Evolutionary conservation across 1,140 invertebrate species (phyloP).

Genomic region (Pseudachorutes palmiensis): DNA sequence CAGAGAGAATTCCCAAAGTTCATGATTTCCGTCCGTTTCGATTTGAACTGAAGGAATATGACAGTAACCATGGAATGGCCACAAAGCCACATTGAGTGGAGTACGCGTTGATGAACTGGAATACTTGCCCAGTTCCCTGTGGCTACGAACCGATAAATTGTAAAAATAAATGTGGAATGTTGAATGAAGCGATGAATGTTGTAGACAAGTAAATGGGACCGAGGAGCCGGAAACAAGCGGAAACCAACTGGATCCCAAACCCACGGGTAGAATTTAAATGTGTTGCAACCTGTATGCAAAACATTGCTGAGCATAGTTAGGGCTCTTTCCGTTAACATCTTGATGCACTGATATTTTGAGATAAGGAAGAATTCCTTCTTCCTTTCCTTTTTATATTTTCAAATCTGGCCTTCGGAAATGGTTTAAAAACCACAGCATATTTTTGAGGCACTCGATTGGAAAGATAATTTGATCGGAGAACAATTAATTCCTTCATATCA

Average conservation of each 20-base stretch:
- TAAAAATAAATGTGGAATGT: not conserved
- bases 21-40: not conserved
- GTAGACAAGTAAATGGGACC: not conserved
- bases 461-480: too few species aligned
- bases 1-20: not conserved
- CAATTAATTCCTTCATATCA: too few species aligned
- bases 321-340: not conserved
- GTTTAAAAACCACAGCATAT: too few species aligned
- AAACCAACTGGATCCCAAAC: not conserved
- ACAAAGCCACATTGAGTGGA: not conserved
- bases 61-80: not conserved
- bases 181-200: not conserved
- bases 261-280: not conserved
- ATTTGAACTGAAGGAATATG: not conserved
- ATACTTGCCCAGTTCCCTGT: not conserved
- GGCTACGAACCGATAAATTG: not conserved
- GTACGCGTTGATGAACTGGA: not conserved
- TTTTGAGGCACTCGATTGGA: too few species aligned
- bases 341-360: not conserved
- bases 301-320: not conserved
- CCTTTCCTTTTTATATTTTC: too few species aligned
- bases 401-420: too few species aligned
- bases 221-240: not conserved
- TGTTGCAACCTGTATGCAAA: not conserved
- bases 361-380: too few species aligned